Percentiles rank a stretch among this genome's conserved stretches.
Evolutionary conservation across 2,797 vertebrate genomes (phyloP).

Genomic region (Esox lucius): DNA sequence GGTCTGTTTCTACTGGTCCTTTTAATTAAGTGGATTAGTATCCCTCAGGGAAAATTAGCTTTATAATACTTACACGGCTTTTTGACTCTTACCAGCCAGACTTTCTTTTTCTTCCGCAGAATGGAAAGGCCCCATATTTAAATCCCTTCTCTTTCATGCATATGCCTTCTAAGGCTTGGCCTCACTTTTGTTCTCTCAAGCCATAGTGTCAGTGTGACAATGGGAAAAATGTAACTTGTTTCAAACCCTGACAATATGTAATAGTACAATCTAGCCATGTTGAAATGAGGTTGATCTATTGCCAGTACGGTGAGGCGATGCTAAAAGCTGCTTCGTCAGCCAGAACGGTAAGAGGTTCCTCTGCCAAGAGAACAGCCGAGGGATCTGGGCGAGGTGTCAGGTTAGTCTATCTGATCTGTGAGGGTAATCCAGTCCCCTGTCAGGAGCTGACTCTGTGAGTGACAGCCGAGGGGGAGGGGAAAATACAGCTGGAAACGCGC

Average conservation of each 20-base stretch:
- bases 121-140: conserved; percentile 29
- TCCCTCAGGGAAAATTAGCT: conserved; percentile 64
- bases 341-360: not conserved
- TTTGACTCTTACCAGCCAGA: conserved; percentile 48
- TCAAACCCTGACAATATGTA: not conserved
- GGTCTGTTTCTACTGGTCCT: conserved; percentile 79
- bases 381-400: conserved; percentile 34
- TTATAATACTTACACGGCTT: conserved; percentile 75
- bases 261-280: conserved; percentile 11
- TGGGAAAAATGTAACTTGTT: conserved; percentile 22
- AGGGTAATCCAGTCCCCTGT: conserved; percentile 67
- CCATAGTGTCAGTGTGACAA: not conserved
- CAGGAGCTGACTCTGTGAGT: conserved; percentile 63
- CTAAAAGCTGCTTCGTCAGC: conserved; percentile 47
- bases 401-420: conserved; percentile 35
- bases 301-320: conserved; percentile 17
- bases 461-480: conserved; percentile 63
- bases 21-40: conserved; percentile 81
- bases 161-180: not conserved
- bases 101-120: conserved; percentile 36
- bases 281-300: conserved; percentile 38
- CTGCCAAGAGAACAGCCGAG: conserved; percentile 1
- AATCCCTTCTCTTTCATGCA: conserved; percentile 28
- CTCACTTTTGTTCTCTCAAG: not conserved
- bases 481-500: conserved; percentile 65